Base-by-base conservation (phyloP, 2,797 vertebrate species). In the Protosalanx chinensis region DNA sequence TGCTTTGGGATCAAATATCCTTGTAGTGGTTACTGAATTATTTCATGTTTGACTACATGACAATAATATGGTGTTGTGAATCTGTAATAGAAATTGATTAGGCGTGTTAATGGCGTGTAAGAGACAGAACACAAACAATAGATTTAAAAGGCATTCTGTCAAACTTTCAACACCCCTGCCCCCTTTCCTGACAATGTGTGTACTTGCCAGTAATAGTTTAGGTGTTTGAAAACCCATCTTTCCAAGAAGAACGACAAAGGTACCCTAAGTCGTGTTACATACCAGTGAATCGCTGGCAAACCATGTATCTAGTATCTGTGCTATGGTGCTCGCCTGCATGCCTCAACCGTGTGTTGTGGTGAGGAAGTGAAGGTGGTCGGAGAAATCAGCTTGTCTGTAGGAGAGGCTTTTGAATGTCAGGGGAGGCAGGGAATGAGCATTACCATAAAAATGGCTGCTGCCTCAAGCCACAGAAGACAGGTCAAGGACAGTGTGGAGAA, bases 391-490 rank as follows among this genome's bases (percentile, higher is more conserved):
- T 20, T 27, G 20, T 66, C 20, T 79, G 71, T 68, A 69, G 53
- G 61, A 81, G 73, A 66, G 58, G 77, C 49, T 71, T 71, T 76
- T 84, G 74, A 89, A 82, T 87, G 83, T 86, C 81, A 86, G 51
- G 49, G 76, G 78, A 66, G 23, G 70, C 23, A 75, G 77, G 60
- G 71, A 29, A 64, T 58, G 74, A 79, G 84, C 77, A 77, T 80
- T 74, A 79, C 75, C 72, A 80, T 74, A 80, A 84, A 85, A 81
- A 85, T 78, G 78, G 66, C 75, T 77, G 41, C 76, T 76, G 77
- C 87, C 82, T 86, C 78, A 72, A 84, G 84, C 87, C 77, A 85
- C 78, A 75, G 76, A 67, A 78, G 76, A 84, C 85, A 88, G 82
- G 80, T 84, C 78, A 85, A 76, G 63, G 73, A 81, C 72, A 77